Conservation (phyloP, 2,888 invertebrate species). For the Oeneis ivallda region DNA sequence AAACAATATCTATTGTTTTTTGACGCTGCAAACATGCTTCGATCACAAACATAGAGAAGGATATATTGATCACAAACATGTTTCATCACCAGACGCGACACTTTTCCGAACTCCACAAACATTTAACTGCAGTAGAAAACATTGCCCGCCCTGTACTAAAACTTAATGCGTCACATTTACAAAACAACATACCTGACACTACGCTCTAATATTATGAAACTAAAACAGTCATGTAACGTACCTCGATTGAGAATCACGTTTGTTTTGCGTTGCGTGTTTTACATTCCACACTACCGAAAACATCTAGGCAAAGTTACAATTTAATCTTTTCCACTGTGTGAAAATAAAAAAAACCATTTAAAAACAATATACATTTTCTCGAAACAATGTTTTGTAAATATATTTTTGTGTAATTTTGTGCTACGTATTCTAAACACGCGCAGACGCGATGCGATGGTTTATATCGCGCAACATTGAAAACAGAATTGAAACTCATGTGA, state of each 20-base stretch:
- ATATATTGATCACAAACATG: too few species aligned
- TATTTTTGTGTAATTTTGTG: neutral
- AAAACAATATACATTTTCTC: neutral
- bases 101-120: too few species aligned
- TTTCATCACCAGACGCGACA: too few species aligned
- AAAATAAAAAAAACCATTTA: neutral
- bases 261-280: neutral
- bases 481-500: neutral
- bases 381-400: neutral
- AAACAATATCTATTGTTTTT: too few species aligned
- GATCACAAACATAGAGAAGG: too few species aligned
- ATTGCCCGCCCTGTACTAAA: neutral
- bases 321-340: too few species aligned
- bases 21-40: too few species aligned
- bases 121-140: neutral
- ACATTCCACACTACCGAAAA: neutral
- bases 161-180: neutral
- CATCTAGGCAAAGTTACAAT: too few species aligned
- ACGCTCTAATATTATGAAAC: neutral
- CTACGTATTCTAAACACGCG: neutral
- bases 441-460: neutral
- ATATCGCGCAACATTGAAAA: neutral
- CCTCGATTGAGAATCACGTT: neutral
- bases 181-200: constrained; percentile 1
- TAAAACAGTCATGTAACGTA: neutral